Evolutionary conservation across 1,140 invertebrate genomes (phyloP).

Genomic region (Homalodisca vitripennis): DNA sequence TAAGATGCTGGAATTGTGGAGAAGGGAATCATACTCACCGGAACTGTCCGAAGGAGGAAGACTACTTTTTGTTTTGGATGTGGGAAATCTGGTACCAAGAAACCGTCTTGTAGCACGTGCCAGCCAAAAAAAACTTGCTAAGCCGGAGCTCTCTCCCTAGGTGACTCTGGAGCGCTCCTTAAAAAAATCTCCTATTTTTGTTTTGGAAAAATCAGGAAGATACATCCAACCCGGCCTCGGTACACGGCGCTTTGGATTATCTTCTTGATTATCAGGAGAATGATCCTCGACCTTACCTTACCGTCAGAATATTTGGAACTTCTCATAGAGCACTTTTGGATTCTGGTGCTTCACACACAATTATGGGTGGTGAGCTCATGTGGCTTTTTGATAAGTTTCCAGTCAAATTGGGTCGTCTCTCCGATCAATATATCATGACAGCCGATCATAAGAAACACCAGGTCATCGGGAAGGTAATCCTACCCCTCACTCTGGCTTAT

Average conservation of each 20-base stretch:
- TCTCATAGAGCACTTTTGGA: background rate
- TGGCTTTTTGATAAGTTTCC: background rate
- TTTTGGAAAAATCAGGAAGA: background rate
- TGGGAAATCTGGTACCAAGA: background rate
- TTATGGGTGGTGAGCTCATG: background rate
- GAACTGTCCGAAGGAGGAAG: background rate
- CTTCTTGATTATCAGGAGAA: background rate
- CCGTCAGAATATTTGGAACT: background rate
- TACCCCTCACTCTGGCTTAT: background rate
- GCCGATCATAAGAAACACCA: background rate
- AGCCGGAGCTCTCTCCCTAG: too few relatives aligned
- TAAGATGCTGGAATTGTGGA: background rate
- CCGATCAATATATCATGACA: background rate
- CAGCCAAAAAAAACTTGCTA: background rate
- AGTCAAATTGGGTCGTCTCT: background rate
- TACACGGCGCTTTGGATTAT: background rate
- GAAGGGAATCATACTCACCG: background rate
- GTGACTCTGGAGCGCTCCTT: too few relatives aligned
- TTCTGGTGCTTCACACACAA: background rate
- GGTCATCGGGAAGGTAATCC: background rate
- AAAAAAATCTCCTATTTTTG: too few relatives aligned
- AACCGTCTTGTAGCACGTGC: background rate
- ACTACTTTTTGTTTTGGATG: background rate
- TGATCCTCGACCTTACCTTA: background rate
- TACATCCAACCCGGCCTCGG: background rate